Evolutionary conservation across 1,140 invertebrate species (phyloP).

Genomic region (Apis mellifera): DNA sequence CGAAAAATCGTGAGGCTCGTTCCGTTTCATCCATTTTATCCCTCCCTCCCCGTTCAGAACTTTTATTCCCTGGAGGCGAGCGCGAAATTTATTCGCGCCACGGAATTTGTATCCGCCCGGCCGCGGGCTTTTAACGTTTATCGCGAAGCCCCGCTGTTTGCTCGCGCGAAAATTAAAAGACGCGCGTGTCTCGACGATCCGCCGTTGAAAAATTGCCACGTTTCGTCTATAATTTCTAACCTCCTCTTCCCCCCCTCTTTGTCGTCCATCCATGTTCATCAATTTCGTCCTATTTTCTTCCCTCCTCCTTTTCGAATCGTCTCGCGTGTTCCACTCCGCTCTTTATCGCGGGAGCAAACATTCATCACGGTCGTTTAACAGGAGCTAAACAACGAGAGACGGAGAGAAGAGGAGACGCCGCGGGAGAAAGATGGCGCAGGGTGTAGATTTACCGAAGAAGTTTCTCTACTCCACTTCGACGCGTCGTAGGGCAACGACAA

Average conservation of each 20-base stretch:
- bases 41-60: background rate
- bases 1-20: background rate
- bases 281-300: too few species aligned
- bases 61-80: background rate
- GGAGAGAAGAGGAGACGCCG: too few species aligned
- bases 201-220: background rate
- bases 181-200: background rate
- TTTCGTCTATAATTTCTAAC: background rate
- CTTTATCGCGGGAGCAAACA: too few species aligned
- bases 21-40: background rate
- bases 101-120: background rate
- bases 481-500: too few species aligned
- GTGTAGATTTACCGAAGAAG: too few species aligned
- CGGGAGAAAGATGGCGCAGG: too few species aligned
- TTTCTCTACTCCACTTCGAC: too few species aligned
- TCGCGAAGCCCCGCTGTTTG: background rate
- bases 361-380: too few species aligned
- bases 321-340: too few species aligned
- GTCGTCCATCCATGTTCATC: too few species aligned
- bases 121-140: background rate
- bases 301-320: too few species aligned
- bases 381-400: too few species aligned
- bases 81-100: slow-evolving; percentile 1
- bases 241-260: background rate
- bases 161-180: slow-evolving; percentile 1